Evolutionary conservation across 1,140 invertebrate genomes (phyloP).

Genomic region (Oryzaephilus surinamensis): DNA sequence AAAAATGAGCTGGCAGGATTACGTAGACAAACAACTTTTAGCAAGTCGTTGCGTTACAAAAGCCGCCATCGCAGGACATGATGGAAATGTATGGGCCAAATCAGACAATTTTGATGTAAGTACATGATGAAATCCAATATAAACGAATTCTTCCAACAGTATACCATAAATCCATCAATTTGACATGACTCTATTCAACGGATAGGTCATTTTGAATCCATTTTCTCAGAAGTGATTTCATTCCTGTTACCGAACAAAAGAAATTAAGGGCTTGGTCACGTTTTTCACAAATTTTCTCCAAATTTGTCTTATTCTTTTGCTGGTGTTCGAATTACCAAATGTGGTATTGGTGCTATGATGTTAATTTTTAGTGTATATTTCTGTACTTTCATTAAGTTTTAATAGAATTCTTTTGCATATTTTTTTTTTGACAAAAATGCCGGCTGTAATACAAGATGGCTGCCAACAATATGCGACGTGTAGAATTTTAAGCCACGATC

Average conservation of each 20-base stretch:
- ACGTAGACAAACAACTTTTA: slow-evolving; percentile 93
- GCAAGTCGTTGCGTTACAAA: slow-evolving; percentile 85
- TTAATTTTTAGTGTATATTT: too few species aligned
- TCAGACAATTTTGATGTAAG: slow-evolving; percentile 86
- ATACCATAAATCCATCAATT: background rate
- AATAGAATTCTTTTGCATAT: background rate
- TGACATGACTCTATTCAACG: background rate
- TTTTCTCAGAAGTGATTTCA: too few species aligned
- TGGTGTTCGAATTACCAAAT: too few species aligned
- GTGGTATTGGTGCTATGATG: too few species aligned
- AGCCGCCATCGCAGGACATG: slow-evolving; percentile 88
- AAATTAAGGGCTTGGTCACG: slow-evolving; percentile 17
- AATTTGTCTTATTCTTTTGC: too few species aligned
- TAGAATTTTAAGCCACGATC: slow-evolving; percentile 15
- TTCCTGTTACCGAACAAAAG: slow-evolving; percentile 12
- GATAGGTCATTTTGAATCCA: too few species aligned
- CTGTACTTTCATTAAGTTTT: background rate
- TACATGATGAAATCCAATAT: slow-evolving; percentile 28
- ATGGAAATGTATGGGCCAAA: slow-evolving; percentile 91
- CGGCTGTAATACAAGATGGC: slow-evolving; percentile 28
- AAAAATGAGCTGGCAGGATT: slow-evolving; percentile 95
- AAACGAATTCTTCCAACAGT: background rate
- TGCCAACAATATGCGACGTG: slow-evolving; percentile 20
- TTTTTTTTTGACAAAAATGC: slow-evolving; percentile 11
- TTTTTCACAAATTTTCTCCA: slow-evolving; percentile 1